Evolutionary conservation across 1,140 invertebrate species (phyloP).

Genomic region (Neodiprion pinetum): DNA sequence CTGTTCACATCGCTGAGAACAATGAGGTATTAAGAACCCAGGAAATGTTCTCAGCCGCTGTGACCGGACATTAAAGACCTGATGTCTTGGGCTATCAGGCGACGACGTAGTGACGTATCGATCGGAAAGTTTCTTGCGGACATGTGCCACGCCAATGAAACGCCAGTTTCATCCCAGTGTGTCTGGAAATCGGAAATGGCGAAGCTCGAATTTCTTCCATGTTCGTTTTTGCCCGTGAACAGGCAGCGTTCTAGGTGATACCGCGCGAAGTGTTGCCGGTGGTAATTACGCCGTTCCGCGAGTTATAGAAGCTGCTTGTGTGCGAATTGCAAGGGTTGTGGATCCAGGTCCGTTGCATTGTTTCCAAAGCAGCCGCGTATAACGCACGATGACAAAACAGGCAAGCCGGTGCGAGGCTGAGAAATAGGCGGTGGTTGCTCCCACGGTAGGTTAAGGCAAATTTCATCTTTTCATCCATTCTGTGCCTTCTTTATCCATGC

Average conservation of each 20-base stretch:
- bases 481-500: conserved; percentile 10
- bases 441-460: conserved; percentile 27
- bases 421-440: conserved; percentile 24
- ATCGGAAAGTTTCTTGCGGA: neutral
- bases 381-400: neutral
- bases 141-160: neutral
- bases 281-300: neutral
- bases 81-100: neutral
- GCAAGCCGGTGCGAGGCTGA: neutral
- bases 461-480: conserved; percentile 17
- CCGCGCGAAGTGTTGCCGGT: neutral
- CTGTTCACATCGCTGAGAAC: neutral
- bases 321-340: too few relatives aligned
- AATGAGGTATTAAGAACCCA: neutral
- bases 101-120: neutral
- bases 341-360: neutral
- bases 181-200: neutral
- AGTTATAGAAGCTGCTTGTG: neutral
- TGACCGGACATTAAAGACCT: neutral
- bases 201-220: too few relatives aligned
- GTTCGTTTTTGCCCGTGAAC: too few relatives aligned
- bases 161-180: neutral
- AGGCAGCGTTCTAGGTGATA: neutral
- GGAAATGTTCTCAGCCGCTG: neutral
- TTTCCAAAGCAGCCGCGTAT: neutral